Base-by-base conservation (phyloP, 2,797 vertebrate species). In the Sebastes trivittatus region DNA sequence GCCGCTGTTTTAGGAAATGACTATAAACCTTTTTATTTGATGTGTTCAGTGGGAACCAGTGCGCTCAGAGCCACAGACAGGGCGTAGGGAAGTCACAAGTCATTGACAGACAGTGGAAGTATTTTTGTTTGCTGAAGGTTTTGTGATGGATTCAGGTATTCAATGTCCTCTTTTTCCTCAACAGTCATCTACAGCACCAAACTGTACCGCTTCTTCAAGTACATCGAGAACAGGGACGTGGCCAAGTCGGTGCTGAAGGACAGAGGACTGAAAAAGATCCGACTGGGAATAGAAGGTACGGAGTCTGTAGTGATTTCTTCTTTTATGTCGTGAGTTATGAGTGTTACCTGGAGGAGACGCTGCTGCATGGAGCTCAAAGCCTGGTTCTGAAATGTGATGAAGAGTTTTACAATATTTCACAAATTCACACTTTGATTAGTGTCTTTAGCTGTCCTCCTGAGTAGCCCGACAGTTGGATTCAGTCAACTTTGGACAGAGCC, bases 171-270 rank as follows among this genome's bases (percentile, higher is more conserved):
- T 52, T 59, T 59, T 59, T 74, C 80, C 46, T 84, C 86, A 49
- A 11, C 92, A 99, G 98, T 99, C 93, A 98, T 99, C 95, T 99
- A 99, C 96, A 99, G 98, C 95, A 99, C 98, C 7, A 99, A 99
- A 91, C 95, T 99, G 67, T 99, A 99, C 80, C 96, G 98, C 82
- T 99, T 99, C 96, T 99, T 99, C 96, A 99, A 99, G 90, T 99
- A 99, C 94, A 99, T 99, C 23, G 98, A 99, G 94, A 99, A 99
- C 75, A 93, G 98, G 94, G 98, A 99, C 1, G 98, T 99, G 72
- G 98, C 98, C 92, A 99, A 99, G 85, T 97, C 97, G 0, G 98
- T 99, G 69, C 92, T 99, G 91, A 99, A 99, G 93, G 98, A 99
- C 85, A 85, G 98, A 75, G 98, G 98, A 56, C 97, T 99, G 90